phyloP scores from a whole-genome alignment of 2,888 invertebrate species.

The Trisateles emortualis region DNA sequence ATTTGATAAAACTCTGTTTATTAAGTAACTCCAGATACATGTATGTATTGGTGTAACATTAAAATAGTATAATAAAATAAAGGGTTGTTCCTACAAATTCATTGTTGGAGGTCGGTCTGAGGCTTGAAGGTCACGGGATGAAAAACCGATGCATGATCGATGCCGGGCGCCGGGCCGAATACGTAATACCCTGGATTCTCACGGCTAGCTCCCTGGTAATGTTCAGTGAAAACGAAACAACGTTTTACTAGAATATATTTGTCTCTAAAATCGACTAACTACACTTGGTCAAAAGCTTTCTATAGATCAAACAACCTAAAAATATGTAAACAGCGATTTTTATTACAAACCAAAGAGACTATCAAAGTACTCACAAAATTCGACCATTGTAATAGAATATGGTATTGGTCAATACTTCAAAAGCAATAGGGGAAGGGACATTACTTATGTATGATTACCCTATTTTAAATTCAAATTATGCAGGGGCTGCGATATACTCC shows the following conservation, averaged over 20 bases:
- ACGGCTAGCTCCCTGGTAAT: conserved; percentile 32
- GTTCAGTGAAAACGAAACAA: conserved; percentile 21
- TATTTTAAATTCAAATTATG: conserved; percentile 11
- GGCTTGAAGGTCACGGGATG: conserved; percentile 55
- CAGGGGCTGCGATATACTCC: neutral
- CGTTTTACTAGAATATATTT: neutral
- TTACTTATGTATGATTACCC: conserved; percentile 17
- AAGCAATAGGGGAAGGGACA: conserved; percentile 14
- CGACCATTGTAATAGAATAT: conserved; percentile 7
- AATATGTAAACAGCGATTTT: neutral
- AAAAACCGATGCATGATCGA: conserved; percentile 68
- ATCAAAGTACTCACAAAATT: neutral
- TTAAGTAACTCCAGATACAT: conserved; percentile 8
- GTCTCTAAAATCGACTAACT: neutral
- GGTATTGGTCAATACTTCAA: conserved; percentile 10
- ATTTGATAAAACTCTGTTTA: neutral
- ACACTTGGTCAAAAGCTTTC: neutral
- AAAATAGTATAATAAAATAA: conserved; percentile 30
- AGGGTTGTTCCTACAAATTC: conserved; percentile 47
- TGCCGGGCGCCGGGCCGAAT: conserved; percentile 53
- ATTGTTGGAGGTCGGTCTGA: conserved; percentile 31
- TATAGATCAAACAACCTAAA: neutral
- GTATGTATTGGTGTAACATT: conserved; percentile 5
- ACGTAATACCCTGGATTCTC: conserved; percentile 50
- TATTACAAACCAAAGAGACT: neutral